These are phyloP conservation scores for Spodoptera frugiperda DNA, from an alignment of 1,140 invertebrate genomes.

Conservation along the genomic window DNA sequence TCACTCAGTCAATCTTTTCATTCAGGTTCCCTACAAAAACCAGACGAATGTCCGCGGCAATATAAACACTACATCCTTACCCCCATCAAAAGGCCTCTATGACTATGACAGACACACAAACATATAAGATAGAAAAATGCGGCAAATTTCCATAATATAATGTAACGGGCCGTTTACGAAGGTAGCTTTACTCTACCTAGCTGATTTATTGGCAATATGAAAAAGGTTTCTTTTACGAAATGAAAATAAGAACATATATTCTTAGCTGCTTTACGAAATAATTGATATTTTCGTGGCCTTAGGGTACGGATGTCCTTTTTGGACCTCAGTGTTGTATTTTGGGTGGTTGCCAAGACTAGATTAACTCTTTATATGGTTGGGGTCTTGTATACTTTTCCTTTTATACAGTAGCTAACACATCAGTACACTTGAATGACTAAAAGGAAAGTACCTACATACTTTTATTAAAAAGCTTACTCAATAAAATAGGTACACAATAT, in stretches of 20 bases:
- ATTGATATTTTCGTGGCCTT: conserved; percentile 27
- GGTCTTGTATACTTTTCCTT: not conserved
- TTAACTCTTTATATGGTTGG: not conserved
- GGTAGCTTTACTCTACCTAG: not conserved
- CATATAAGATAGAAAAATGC: conserved; percentile 52
- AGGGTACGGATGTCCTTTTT: conserved; percentile 23
- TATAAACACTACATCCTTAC: conserved; percentile 51
- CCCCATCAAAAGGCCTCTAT: conserved; percentile 59
- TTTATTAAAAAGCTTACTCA: no score
- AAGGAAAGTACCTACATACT: no score
- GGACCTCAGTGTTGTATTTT: conserved; percentile 1
- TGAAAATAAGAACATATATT: conserved; percentile 36
- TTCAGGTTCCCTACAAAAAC: not conserved
- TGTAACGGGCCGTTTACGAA: conserved; percentile 36
- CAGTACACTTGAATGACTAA: no score
- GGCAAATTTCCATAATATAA: conserved; percentile 56
- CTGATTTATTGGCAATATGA: conserved; percentile 54
- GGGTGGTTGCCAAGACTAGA: conserved; percentile 9
- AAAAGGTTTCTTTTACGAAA: conserved; percentile 29
- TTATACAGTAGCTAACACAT: no score
- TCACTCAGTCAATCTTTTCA: not conserved
- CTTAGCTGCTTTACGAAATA: conserved; percentile 23
- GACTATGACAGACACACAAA: conserved; percentile 60
- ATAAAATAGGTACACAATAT: no score
- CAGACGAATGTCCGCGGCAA: not conserved